phyloP scores from a whole-genome alignment of 2,888 invertebrate species.

The Idaea aversata region DNA sequence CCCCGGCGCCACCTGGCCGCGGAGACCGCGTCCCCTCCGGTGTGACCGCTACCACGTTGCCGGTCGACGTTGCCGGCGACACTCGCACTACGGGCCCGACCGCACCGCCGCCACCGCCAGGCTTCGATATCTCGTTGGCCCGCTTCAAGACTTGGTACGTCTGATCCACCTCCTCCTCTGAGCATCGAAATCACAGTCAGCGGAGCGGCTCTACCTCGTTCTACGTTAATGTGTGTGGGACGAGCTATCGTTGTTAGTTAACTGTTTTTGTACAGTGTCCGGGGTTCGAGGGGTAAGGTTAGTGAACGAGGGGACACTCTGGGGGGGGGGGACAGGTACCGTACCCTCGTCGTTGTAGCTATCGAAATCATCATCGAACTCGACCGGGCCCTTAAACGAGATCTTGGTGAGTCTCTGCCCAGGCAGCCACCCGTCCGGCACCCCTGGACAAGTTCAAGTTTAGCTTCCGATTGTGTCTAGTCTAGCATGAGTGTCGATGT shows the following conservation, averaged over 20 bases:
- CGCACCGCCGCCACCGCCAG: constrained; percentile 78
- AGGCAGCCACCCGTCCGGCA: constrained; percentile 76
- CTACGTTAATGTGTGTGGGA: constrained; percentile 24
- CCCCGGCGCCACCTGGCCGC: constrained; percentile 47
- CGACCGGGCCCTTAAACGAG: constrained; percentile 73
- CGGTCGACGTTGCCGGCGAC: constrained; percentile 55
- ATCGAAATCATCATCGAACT: constrained; percentile 77
- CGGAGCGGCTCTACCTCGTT: constrained; percentile 20
- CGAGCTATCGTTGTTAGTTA: constrained; percentile 42
- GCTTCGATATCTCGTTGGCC: constrained; percentile 91
- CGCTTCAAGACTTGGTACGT: constrained; percentile 97
- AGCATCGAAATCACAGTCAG: constrained; percentile 70
- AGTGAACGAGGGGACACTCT: constrained; percentile 64
- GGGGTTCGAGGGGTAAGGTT: constrained; percentile 50
- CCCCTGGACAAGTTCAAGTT: constrained; percentile 70
- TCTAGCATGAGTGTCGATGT: constrained; percentile 24
- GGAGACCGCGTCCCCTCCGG: constrained; percentile 72
- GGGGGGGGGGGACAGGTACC: constrained; percentile 49
- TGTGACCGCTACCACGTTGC: constrained; percentile 57
- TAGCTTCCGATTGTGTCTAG: constrained; percentile 57
- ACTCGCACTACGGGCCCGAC: constrained; percentile 71
- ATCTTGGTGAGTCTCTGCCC: constrained; percentile 78
- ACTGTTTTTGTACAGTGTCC: constrained; percentile 48
- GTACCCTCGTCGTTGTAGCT: constrained; percentile 74
- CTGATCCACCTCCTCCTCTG: constrained; percentile 90